Evolutionary conservation across 1,140 invertebrate genomes (phyloP), one percentile per base, ranked within the genome.

Genomic region (Drosophila kepulauana): DNA sequence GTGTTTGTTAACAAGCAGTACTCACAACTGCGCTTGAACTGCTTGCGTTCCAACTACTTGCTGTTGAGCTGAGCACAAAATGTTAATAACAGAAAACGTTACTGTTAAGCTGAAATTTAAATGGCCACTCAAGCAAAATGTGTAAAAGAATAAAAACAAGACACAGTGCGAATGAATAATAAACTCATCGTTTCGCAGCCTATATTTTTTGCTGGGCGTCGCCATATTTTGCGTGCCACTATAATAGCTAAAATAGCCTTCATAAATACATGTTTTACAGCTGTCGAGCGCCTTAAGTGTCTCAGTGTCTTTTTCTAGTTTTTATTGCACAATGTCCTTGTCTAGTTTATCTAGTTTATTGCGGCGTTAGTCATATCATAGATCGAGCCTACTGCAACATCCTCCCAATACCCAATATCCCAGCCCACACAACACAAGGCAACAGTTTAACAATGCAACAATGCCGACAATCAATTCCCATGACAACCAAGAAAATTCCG

Each of bases 361-460:
- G 38, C 38, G 1, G 33, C 2, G 2, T 56, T 46, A 15, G 30
- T 46, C 64, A 57, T 10, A 48, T 45, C 43, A 13, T 11, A 28
- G 16, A 48, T 56, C n/a, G n/a, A 16, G 3, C 5, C 35, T 1
- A 30, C 16, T 38, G 5, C 28, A 51, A 49, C 62, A 45, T 38
- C 35, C 56, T 4, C 16, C 52, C 15, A 28, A 46, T 46, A 25
- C 58, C 33, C 66, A 56, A 57, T 25, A 16, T 38, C 35, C 7
- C 35, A 38, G 35, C 1, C 35, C 35, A 38, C 35, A 38, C 61
- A 78, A 52, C 51, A 64, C 73, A 75, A 70, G 79, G 85, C 84
- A 87, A 88, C 84, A 88, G 84, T 78, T 79, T 68, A 78, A 90
- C 64, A 74, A 77, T 77, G 68, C 63, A 73, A 78, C 75, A 85